phyloP scores from a whole-genome alignment of 2,113 vertebrate genomes.

The Antechinus stuartii region DNA sequence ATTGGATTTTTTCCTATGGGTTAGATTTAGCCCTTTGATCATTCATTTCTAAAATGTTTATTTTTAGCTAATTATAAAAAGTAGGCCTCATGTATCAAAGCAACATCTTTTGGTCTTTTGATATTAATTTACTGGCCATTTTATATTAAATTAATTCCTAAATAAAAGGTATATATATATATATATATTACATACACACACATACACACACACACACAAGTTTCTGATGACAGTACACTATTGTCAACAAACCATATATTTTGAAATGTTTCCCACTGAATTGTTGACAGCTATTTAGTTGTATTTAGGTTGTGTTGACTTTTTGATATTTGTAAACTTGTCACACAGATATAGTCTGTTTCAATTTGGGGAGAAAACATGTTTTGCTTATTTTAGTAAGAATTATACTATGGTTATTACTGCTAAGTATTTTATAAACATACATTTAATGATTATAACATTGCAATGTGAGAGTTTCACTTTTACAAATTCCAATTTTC shows the following conservation, averaged over 20 bases:
- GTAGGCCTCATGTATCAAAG: slow-evolving; percentile 46
- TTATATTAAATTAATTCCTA: slow-evolving; percentile 37
- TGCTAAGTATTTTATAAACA: neutral
- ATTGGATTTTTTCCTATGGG: slow-evolving; percentile 6
- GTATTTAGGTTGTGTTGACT: slow-evolving; percentile 23
- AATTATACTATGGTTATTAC: neutral
- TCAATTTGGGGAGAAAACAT: slow-evolving; percentile 4
- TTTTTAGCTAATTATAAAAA: slow-evolving; percentile 63
- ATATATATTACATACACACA: too few relatives aligned
- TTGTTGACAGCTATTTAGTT: slow-evolving; percentile 18
- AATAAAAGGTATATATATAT: neutral
- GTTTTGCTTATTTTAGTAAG: slow-evolving; percentile 5
- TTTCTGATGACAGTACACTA: slow-evolving; percentile 26
- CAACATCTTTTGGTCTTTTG: slow-evolving; percentile 38
- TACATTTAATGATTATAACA: neutral
- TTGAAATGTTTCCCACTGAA: slow-evolving; percentile 19
- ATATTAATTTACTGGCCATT: slow-evolving; percentile 39
- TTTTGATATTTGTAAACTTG: slow-evolving; percentile 29
- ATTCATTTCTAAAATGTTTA: slow-evolving; percentile 54
- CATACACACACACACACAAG: neutral
- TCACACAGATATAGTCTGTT: slow-evolving; percentile 16
- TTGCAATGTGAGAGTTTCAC: neutral
- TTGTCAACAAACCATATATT: slow-evolving; percentile 16
- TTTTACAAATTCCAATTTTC: neutral
- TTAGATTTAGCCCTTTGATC: slow-evolving; percentile 57